phyloP scores from a whole-genome alignment of 1,140 invertebrate species.

The Pinna nobilis region DNA sequence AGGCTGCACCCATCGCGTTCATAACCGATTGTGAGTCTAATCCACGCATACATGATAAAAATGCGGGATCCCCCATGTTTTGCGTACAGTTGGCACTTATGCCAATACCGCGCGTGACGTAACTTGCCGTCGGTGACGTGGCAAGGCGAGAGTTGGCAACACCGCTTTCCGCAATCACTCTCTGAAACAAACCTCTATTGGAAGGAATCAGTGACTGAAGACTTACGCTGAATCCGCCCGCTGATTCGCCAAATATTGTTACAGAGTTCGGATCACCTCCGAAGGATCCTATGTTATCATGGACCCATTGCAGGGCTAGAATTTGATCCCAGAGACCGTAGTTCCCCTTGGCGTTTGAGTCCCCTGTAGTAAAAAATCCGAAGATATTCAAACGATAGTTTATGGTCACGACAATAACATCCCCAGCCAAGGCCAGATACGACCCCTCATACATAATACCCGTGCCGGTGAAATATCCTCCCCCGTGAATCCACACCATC shows the following conservation, averaged over 20 bases:
- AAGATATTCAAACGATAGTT: slow-evolving; percentile 87
- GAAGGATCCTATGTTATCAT: slow-evolving; percentile 91
- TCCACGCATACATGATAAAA: neutral
- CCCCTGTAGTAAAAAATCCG: slow-evolving; percentile 82
- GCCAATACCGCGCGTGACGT: slow-evolving; percentile 18
- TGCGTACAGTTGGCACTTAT: neutral
- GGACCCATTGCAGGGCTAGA: slow-evolving; percentile 84
- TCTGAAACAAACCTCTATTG: slow-evolving; percentile 32
- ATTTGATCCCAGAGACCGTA: slow-evolving; percentile 82
- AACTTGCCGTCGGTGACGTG: slow-evolving; percentile 9
- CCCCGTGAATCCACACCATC: slow-evolving; percentile 96
- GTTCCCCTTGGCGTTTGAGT: slow-evolving; percentile 63
- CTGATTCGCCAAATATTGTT: slow-evolving; percentile 95
- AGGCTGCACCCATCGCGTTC: neutral
- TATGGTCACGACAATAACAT: slow-evolving; percentile 86
- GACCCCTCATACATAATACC: slow-evolving; percentile 92
- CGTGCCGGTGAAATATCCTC: slow-evolving; percentile 92
- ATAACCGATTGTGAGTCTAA: neutral
- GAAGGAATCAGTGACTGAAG: slow-evolving; percentile 78
- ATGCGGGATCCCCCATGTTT: neutral
- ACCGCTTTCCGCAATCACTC: slow-evolving; percentile 49
- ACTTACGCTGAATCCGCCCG: slow-evolving; percentile 92
- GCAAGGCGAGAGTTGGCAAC: slow-evolving; percentile 4
- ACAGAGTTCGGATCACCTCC: slow-evolving; percentile 95
- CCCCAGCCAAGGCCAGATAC: slow-evolving; percentile 81